Evolutionary conservation across 2,888 invertebrate genomes (phyloP).

Genomic region (Biston betularia): DNA sequence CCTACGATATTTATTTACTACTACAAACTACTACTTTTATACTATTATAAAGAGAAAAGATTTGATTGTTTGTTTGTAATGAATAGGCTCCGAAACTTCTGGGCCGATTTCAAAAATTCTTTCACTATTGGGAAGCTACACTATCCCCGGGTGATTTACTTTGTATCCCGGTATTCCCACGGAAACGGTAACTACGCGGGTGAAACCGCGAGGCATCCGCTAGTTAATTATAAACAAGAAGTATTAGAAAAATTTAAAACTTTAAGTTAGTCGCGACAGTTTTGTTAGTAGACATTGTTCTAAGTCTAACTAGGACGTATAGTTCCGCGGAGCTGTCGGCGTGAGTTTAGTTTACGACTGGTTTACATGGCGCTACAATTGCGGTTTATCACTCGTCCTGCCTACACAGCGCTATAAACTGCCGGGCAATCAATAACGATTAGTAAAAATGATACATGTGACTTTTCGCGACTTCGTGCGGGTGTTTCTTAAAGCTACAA

Average conservation of each 20-base stretch:
- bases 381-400: constrained; percentile 21
- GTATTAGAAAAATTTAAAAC: neutral
- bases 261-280: too few relatives aligned
- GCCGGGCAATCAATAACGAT: neutral
- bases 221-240: neutral
- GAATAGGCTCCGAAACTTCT: too few relatives aligned
- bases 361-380: constrained; percentile 17
- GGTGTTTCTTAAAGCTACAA: neutral
- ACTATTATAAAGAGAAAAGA: too few relatives aligned
- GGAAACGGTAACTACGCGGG: too few relatives aligned
- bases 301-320: neutral
- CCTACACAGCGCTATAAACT: constrained; percentile 11
- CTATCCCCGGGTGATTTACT: too few relatives aligned
- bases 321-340: constrained; percentile 2
- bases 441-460: neutral
- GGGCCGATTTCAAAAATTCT: too few relatives aligned
- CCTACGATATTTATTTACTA: too few relatives aligned
- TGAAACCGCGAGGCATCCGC: too few relatives aligned
- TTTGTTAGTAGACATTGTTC: neutral
- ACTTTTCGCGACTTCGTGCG: neutral
- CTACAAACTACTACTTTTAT: too few relatives aligned
- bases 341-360: constrained; percentile 13
- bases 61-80: too few relatives aligned
- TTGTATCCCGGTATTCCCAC: too few relatives aligned
- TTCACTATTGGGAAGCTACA: too few relatives aligned